These are phyloP conservation scores for Amazona finschi DNA, from an alignment of 2,797 vertebrate genomes.

Conservation along the genomic window DNA sequence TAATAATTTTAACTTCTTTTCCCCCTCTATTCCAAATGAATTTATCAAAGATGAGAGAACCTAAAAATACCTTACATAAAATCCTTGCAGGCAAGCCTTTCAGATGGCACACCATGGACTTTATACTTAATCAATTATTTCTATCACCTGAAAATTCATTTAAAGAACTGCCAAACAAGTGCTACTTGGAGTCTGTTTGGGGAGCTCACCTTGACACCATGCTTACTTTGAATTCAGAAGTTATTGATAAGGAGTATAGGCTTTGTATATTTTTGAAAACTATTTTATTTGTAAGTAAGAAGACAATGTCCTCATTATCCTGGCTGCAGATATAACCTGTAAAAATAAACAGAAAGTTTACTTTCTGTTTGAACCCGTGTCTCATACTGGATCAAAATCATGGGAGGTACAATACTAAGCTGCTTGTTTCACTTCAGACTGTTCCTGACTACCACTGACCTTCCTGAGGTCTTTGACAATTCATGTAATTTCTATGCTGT, in stretches of 20 bases:
- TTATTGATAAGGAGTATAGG: not conserved
- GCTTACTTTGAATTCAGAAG: not conserved
- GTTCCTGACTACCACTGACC: not conserved
- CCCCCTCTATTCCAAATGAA: constrained; percentile 18
- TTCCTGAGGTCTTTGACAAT: not conserved
- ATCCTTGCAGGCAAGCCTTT: not conserved
- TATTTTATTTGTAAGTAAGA: not conserved
- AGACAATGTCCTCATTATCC: not conserved
- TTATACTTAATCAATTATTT: not conserved
- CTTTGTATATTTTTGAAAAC: not conserved
- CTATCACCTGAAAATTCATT: constrained; percentile 11
- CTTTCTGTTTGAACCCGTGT: not conserved
- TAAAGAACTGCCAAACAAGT: not conserved
- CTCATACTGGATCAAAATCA: not conserved
- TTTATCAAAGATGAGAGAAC: constrained; percentile 30
- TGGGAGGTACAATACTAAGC: not conserved
- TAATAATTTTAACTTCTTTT: constrained; percentile 66
- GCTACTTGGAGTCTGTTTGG: not conserved
- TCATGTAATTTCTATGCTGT: not conserved
- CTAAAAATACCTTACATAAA: constrained; percentile 34
- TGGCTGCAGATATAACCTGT: not conserved
- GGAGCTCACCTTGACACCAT: not conserved
- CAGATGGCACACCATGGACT: not conserved
- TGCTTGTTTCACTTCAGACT: not conserved
- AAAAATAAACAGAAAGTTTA: not conserved